phyloP scores from a whole-genome alignment of 92 coral and sea anemone genomes.

The Blastomussa wellsi region DNA sequence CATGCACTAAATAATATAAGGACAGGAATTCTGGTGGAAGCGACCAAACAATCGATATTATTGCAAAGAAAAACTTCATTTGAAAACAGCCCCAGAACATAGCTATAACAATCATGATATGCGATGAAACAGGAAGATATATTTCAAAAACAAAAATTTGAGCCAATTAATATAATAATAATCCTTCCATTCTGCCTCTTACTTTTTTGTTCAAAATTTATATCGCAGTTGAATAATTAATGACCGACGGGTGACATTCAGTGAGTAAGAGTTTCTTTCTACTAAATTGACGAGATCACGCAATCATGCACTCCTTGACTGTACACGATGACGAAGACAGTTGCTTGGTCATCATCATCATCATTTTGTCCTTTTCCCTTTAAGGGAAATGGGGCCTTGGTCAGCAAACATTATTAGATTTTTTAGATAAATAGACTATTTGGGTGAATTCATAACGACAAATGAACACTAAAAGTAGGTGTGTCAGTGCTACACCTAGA shows the following conservation, averaged over 20 bases:
- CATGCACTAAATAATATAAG: background rate
- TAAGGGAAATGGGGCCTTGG: too few relatives aligned
- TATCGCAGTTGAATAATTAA: background rate
- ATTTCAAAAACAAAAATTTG: background rate
- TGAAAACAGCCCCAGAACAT: too few relatives aligned
- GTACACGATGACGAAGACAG: too few relatives aligned
- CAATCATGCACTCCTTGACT: too few relatives aligned
- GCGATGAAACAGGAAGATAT: background rate
- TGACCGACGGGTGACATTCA: background rate
- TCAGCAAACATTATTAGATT: background rate
- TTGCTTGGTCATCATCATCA: too few relatives aligned
- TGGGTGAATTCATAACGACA: background rate
- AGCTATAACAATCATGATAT: too few relatives aligned
- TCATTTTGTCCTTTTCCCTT: too few relatives aligned
- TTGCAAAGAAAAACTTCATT: background rate
- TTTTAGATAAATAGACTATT: background rate
- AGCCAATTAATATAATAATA: background rate
- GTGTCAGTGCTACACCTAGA: background rate
- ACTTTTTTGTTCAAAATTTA: background rate
- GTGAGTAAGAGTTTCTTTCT: background rate
- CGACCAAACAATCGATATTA: background rate
- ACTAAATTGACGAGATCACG: too few relatives aligned
- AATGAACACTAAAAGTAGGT: background rate
- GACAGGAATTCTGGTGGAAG: background rate
- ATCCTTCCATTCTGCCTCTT: background rate